Base-by-base conservation (phyloP, 2,113 vertebrate genomes). In the Apaloderma vittatum region DNA sequence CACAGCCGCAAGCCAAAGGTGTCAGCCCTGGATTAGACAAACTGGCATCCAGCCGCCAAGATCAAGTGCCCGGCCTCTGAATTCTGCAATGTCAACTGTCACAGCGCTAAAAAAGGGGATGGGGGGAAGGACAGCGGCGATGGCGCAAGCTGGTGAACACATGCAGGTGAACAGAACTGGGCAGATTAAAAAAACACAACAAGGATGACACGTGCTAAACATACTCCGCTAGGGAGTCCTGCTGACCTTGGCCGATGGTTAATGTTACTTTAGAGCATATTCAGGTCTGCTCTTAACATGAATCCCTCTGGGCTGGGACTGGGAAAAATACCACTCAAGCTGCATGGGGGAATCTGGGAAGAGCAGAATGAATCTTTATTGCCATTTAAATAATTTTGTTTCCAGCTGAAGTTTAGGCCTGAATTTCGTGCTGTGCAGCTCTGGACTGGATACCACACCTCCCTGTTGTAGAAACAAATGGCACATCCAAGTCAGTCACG, bases 241-340 rank as follows among this genome's bases (percentile, higher is more conserved):
- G 70, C 62, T 91, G 96, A 93, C 95, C 97, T 96, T 94, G 96
- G 74, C 48, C 75, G 78, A 73, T 81, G 91, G 96, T 91, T 90
- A 82, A 95, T 91, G 79, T 45, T 65, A 32, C 68, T 74, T 76
- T 12, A 68, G 52, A 91, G 76, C 55, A 79, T 54, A 55, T 46
- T 74, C 19, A 15, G 36, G 73, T 88, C 82, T 84, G 73, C 45
- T 93, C 43, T 91, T 92, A 85, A 78, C 36, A 57, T 5, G n/a
- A 90, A 68, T 94, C 68, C 46, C 51, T 87, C 70, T 49, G 45
- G 89, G 58, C 37, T 85, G 43, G 51, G 78, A 88, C 68, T 71
- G 61, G 72, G 71, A 71, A 83, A 88, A 90, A 88, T 23, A 54
- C 58, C 61, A 72, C 48, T 79, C 27, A 29, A 51, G 61, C 58